phyloP scores from a whole-genome alignment of 1,140 invertebrate genomes.

The Phymorhynchus buccinoides region DNA sequence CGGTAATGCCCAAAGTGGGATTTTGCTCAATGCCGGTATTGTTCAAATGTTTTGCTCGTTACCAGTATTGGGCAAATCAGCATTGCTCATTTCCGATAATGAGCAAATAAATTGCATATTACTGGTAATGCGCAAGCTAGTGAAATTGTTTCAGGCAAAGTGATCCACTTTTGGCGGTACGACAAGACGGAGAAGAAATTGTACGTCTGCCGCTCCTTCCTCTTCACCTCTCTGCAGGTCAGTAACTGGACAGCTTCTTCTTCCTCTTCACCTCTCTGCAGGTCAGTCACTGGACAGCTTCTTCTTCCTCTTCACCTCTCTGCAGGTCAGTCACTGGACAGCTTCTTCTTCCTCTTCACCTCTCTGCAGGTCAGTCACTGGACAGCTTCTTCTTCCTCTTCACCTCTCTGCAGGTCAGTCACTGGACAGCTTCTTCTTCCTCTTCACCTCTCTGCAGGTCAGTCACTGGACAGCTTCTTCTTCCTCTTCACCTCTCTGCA shows the following conservation, averaged over 20 bases:
- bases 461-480: not conserved
- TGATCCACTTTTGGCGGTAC: constrained; percentile 61
- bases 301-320: constrained; percentile 60
- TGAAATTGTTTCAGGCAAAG: constrained; percentile 56
- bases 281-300: constrained; percentile 46
- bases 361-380: constrained; percentile 51
- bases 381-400: not conserved
- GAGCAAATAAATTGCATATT: too few species aligned
- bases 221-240: constrained; percentile 63
- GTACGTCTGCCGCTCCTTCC: constrained; percentile 59
- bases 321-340: constrained; percentile 48
- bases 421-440: not conserved
- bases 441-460: constrained; percentile 1
- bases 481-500: not conserved
- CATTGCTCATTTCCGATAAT: too few species aligned
- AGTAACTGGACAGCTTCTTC: constrained; percentile 39
- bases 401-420: not conserved
- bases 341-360: constrained; percentile 61
- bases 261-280: constrained; percentile 61
- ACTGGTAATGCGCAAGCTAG: too few species aligned
- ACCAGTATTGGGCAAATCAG: too few species aligned
- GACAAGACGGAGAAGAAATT: constrained; percentile 50
- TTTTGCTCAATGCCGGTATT: too few species aligned
- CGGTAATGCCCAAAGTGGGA: too few species aligned
- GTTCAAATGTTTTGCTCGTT: too few species aligned